phyloP scores from a whole-genome alignment of 2,797 vertebrate species.

The Acipenser transmontanus region DNA sequence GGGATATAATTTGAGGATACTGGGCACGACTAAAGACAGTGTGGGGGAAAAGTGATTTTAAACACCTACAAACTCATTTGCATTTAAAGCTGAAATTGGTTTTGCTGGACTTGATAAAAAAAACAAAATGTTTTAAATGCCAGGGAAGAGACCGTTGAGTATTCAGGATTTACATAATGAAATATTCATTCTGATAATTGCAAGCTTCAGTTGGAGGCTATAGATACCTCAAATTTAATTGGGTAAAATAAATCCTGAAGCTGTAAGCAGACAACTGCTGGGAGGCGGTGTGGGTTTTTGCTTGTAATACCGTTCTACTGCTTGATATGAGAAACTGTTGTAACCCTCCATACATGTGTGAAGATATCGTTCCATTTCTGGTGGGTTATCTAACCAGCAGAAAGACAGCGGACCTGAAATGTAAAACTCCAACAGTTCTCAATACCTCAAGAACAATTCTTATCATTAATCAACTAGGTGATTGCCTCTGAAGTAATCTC shows the following conservation, averaged over 20 bases:
- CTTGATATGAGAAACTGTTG: too few relatives aligned
- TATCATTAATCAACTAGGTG: too few relatives aligned
- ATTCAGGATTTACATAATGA: neutral
- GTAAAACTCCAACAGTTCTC: too few relatives aligned
- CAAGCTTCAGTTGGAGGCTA: neutral
- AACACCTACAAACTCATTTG: neutral
- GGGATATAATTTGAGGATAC: neutral
- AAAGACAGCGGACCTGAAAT: too few relatives aligned
- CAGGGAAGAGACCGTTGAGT: neutral
- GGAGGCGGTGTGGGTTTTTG: too few relatives aligned
- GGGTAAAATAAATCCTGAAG: neutral
- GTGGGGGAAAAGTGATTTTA: neutral
- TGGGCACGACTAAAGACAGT: neutral
- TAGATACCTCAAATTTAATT: neutral
- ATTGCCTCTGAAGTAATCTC: too few relatives aligned
- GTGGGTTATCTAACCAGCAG: too few relatives aligned
- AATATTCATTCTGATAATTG: slow-evolving; percentile 2
- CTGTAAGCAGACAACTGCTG: too few relatives aligned
- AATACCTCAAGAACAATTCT: too few relatives aligned
- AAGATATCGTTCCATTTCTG: too few relatives aligned
- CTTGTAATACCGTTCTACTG: too few relatives aligned
- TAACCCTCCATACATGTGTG: too few relatives aligned
- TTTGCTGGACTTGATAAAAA: neutral
- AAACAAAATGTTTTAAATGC: neutral
- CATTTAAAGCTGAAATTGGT: neutral